Evolutionary conservation across 2,797 vertebrate species (phyloP).

Genomic region (Pangasius djambal): DNA sequence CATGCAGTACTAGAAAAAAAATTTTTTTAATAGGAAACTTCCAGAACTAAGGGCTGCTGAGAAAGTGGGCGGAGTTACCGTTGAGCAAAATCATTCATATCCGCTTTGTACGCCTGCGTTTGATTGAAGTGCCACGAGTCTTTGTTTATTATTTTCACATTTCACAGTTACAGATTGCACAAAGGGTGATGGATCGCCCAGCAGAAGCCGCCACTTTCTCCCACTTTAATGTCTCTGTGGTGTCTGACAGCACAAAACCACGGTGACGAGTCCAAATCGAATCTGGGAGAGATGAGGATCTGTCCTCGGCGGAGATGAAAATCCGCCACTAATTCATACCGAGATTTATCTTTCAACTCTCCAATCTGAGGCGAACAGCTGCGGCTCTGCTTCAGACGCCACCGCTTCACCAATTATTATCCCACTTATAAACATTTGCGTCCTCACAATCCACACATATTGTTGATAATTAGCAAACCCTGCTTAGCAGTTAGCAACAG

Average conservation of each 20-base stretch:
- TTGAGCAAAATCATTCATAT: neutral
- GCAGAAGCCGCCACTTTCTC: constrained; percentile 20
- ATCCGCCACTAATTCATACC: constrained; percentile 40
- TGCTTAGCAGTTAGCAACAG: neutral
- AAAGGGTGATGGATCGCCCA: constrained; percentile 6
- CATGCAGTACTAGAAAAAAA: neutral
- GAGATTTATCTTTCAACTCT: constrained; percentile 35
- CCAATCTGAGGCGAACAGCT: constrained; percentile 50
- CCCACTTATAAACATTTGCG: constrained; percentile 2
- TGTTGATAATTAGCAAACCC: neutral
- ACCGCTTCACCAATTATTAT: constrained; percentile 19
- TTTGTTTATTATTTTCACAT: constrained; percentile 35
- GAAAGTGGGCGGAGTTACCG: neutral
- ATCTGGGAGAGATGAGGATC: constrained; percentile 37
- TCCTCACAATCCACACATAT: neutral
- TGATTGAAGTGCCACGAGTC: constrained; percentile 1
- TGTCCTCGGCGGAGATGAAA: constrained; percentile 29
- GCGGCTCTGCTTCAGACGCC: constrained; percentile 24
- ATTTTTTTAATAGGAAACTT: neutral
- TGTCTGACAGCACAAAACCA: constrained; percentile 15
- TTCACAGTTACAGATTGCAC: constrained; percentile 25
- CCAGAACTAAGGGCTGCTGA: neutral
- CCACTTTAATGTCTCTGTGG: constrained; percentile 29
- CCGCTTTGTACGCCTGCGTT: neutral
- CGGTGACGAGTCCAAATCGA: constrained; percentile 35